Percentiles rank a stretch among this genome's conserved stretches.
phyloP scores from a whole-genome alignment of 2,113 vertebrate genomes.

The Aramus guarauna region DNA sequence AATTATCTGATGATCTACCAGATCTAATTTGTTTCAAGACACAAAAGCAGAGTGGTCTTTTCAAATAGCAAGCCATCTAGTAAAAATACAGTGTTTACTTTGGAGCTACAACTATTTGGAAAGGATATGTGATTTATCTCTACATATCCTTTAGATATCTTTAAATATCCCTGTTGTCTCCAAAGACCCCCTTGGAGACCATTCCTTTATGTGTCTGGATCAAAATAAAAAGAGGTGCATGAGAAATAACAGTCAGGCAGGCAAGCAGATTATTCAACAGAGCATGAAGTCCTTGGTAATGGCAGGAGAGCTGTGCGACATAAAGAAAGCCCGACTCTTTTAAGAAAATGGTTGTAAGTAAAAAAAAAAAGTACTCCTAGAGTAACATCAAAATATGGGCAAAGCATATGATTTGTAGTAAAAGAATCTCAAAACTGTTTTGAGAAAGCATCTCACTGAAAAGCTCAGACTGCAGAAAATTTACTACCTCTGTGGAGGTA shows the following conservation, averaged over 20 bases:
- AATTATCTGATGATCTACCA: background rate
- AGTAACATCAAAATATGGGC: background rate
- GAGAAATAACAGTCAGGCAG: background rate
- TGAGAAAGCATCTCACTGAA: background rate
- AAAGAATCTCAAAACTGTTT: background rate
- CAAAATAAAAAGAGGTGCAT: background rate
- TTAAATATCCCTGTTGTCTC: background rate
- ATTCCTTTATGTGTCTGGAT: background rate
- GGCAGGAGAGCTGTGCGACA: background rate
- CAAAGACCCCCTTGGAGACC: background rate
- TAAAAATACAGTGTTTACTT: background rate
- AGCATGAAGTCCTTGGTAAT: background rate
- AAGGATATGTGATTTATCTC: background rate
- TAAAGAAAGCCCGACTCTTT: background rate
- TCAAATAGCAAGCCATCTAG: background rate
- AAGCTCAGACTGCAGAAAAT: background rate
- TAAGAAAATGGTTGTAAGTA: background rate
- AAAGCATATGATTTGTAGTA: background rate
- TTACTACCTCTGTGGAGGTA: background rate
- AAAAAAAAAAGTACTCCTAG: background rate
- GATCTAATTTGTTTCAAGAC: background rate
- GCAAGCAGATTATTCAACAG: background rate
- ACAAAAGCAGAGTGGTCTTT: background rate
- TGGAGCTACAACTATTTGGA: background rate
- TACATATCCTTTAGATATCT: background rate